Evolutionary conservation across 2,888 invertebrate species (phyloP).

Genomic region (Drosophila macrospina): DNA sequence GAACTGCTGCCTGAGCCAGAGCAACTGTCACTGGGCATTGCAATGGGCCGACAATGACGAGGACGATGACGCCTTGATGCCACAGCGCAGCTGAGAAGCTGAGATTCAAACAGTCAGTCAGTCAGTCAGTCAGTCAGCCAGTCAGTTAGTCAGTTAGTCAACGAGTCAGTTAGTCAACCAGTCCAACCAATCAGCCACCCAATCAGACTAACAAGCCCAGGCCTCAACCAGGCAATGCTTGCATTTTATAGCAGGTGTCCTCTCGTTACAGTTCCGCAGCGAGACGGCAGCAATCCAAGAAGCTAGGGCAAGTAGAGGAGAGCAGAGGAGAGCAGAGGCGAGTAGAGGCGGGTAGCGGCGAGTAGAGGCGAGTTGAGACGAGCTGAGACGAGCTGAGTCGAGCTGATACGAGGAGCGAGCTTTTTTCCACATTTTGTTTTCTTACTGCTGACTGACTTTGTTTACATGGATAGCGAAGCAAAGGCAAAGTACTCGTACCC

Average conservation of each 20-base stretch:
- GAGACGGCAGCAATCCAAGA: neutral
- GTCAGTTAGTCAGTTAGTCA: constrained; percentile 31
- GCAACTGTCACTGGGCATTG: constrained; percentile 55
- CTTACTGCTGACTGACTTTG: constrained; percentile 69
- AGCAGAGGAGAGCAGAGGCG: neutral
- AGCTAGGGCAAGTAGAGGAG: neutral
- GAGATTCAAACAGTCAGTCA: constrained; percentile 53
- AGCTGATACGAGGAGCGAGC: constrained; percentile 12
- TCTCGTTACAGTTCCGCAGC: constrained; percentile 33
- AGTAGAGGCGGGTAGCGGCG: too few relatives aligned
- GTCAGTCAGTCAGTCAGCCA: constrained; percentile 33
- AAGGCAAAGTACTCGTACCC: constrained; percentile 23
- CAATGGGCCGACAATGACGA: constrained; percentile 59
- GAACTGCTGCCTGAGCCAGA: constrained; percentile 41
- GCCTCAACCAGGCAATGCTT: constrained; percentile 49
- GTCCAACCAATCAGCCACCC: constrained; percentile 77
- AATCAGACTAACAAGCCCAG: constrained; percentile 76
- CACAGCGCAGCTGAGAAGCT: constrained; percentile 38
- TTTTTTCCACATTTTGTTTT: constrained; percentile 65
- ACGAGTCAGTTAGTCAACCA: constrained; percentile 39
- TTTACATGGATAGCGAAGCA: constrained; percentile 61
- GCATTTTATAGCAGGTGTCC: constrained; percentile 76
- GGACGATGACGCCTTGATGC: constrained; percentile 56
- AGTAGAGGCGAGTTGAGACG: too few relatives aligned
- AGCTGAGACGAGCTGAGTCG: neutral